A percentile compares a stretch with the other conserved stretches of the same genome.
Evolutionary conservation across 2,797 vertebrate genomes (phyloP).

Genomic region (Nyctalus aviator): DNA sequence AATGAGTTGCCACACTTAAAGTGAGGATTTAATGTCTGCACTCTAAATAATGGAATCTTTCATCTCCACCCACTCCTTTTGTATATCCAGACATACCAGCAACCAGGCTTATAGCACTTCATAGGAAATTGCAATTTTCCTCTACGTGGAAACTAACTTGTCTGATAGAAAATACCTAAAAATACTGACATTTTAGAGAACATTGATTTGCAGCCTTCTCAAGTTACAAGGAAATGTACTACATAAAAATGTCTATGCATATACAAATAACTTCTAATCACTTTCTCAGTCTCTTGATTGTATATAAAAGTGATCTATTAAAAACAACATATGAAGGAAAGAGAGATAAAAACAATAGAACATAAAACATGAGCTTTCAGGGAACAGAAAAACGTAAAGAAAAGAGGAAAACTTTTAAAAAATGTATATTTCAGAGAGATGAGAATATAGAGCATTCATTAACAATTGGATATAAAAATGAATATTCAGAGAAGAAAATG

Average conservation of each 20-base stretch:
- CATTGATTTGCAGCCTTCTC: background rate
- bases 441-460: background rate
- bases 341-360: background rate
- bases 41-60: background rate
- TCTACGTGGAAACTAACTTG: background rate
- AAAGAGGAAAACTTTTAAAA: background rate
- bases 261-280: background rate
- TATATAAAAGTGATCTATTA: background rate
- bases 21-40: background rate
- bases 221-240: background rate
- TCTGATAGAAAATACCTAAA: background rate
- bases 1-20: background rate
- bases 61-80: background rate
- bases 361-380: background rate
- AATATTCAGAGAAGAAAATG: background rate
- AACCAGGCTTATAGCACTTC: background rate
- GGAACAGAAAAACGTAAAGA: background rate
- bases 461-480: constrained; percentile 13
- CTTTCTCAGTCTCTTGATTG: background rate
- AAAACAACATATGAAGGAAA: background rate
- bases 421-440: background rate
- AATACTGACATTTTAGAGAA: constrained; percentile 19
- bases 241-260: background rate
- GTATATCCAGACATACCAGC: background rate
- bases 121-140: background rate